A percentile compares a stretch with the other conserved stretches of the same genome.
Evolutionary conservation across 2,113 vertebrate species (phyloP).

Genomic region (Rattus rattus): DNA sequence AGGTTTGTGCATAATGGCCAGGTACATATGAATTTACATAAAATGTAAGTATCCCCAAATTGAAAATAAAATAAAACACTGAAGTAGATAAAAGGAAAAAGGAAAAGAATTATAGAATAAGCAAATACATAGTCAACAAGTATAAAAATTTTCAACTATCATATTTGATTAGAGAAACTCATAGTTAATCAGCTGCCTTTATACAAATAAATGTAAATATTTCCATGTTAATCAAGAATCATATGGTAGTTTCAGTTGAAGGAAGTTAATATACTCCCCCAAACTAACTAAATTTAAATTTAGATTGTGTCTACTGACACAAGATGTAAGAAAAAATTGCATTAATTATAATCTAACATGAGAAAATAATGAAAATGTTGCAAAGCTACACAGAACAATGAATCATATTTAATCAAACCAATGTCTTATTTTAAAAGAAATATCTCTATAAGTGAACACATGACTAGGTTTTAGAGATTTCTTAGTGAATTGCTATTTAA

Average conservation of each 20-base stretch:
- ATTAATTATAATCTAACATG: neutral
- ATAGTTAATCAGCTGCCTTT: neutral
- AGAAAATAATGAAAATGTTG: neutral
- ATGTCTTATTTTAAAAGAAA: neutral
- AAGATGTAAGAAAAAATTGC: neutral
- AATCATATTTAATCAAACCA: neutral
- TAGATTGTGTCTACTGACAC: neutral
- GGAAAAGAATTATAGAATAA: neutral
- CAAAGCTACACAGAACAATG: neutral
- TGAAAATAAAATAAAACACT: neutral
- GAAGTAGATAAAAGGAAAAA: neutral
- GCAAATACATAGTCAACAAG: neutral
- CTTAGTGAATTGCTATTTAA: neutral
- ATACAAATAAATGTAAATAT: neutral
- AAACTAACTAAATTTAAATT: neutral
- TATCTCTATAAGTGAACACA: neutral
- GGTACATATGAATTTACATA: neutral
- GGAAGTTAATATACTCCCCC: neutral
- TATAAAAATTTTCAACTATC: neutral
- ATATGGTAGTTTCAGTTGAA: neutral
- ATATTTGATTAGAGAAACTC: neutral
- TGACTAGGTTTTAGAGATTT: neutral
- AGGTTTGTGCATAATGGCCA: neutral
- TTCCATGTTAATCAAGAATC: neutral
- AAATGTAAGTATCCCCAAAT: neutral